These are phyloP conservation scores for Pachydiplax longipennis DNA, from an alignment of 2,888 invertebrate species.

Conservation along the genomic window DNA sequence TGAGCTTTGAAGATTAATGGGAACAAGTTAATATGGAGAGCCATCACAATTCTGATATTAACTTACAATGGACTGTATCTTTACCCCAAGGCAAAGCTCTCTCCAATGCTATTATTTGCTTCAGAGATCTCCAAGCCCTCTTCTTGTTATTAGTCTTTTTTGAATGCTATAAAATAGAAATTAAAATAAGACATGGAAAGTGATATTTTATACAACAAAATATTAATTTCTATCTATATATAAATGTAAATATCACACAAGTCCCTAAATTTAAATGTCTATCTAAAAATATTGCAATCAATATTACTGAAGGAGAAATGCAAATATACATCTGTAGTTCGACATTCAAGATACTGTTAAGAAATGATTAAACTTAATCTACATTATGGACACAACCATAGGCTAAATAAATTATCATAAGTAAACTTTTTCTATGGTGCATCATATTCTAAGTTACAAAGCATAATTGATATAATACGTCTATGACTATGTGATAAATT, in stretches of 20 bases:
- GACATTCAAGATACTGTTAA: no score
- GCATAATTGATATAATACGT: no score
- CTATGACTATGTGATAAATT: no score
- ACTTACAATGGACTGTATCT: slow-evolving; percentile 78
- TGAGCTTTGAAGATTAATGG: slow-evolving; percentile 3
- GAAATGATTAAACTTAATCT: no score
- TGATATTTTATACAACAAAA: not conserved
- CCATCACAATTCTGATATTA: not conserved
- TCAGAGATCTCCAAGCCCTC: slow-evolving; percentile 85
- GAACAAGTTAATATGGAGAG: slow-evolving; percentile 28
- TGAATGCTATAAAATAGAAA: slow-evolving; percentile 57
- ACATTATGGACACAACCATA: no score
- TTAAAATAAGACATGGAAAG: not conserved
- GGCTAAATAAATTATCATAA: no score
- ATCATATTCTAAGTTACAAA: no score
- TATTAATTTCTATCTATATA: not conserved
- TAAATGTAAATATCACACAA: not conserved
- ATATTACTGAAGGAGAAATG: no score
- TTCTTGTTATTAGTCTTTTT: slow-evolving; percentile 69
- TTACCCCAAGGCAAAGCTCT: slow-evolving; percentile 79
- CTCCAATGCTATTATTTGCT: slow-evolving; percentile 86
- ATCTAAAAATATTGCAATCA: no score
- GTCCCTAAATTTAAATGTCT: not conserved
- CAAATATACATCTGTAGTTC: no score
- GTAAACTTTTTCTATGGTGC: no score